These are phyloP conservation scores for Troides helena DNA, from an alignment of 2,888 invertebrate genomes.

Conservation along the genomic window DNA sequence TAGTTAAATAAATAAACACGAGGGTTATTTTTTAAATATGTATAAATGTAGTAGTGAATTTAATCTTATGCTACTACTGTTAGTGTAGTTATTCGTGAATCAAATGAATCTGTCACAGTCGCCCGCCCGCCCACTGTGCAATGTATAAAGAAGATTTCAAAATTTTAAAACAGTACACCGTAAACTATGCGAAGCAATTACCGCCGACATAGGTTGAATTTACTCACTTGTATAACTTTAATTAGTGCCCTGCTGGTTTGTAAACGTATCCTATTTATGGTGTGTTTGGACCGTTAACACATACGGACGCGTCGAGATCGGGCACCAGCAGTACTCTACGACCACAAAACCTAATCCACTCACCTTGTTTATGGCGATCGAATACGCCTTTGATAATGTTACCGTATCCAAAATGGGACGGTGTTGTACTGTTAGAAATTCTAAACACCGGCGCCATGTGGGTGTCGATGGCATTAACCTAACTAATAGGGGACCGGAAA, in stretches of 20 bases:
- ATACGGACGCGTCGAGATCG: constrained; percentile 6
- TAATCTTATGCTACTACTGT: background rate
- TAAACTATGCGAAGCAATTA: constrained; percentile 27
- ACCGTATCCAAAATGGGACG: constrained; percentile 12
- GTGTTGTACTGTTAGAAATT: constrained; percentile 19
- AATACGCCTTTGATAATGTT: constrained; percentile 18
- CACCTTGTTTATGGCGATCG: constrained; percentile 23
- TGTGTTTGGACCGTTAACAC: constrained; percentile 28
- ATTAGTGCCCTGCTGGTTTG: constrained; percentile 28
- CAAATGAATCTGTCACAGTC: constrained; percentile 13
- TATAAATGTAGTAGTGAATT: background rate
- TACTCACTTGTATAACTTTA: constrained; percentile 28
- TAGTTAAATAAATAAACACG: too few relatives aligned
- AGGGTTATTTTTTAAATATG: background rate
- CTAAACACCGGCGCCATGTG: constrained; percentile 10
- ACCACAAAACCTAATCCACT: constrained; percentile 4
- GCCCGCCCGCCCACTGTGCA: constrained; percentile 11
- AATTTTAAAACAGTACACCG: constrained; percentile 23
- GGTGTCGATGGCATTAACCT: constrained; percentile 18
- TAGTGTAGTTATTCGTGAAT: background rate
- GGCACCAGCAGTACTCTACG: background rate
- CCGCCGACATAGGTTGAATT: constrained; percentile 20
- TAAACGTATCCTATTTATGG: constrained; percentile 26
- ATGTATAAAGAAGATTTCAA: constrained; percentile 8
- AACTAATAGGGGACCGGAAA: too few relatives aligned